Base-by-base conservation (phyloP, 92 coral and sea anemone genomes). In the Ricordea florida region DNA sequence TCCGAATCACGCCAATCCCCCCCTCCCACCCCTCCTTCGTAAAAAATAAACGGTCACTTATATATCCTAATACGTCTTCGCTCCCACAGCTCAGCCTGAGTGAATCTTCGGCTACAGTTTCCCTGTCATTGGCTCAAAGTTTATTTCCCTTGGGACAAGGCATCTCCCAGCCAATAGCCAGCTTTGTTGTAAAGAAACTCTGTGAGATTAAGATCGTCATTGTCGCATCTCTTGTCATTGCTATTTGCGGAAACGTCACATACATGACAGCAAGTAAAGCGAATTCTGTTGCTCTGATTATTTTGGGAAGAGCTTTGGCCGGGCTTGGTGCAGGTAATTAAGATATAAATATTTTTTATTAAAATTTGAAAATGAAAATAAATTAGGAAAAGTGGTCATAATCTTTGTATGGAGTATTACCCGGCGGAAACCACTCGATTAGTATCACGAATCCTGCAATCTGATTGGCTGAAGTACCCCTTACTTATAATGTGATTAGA, bases 311-410 rank as follows among this genome's bases (percentile, higher is more conserved):
- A 45, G 89, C 89, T 31, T 28, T 82, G 59, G 92, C 89, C 28
- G 92, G 92, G 17, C 74, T 87, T 15, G 92, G 89, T 6, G 92
- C 92, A 82, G 92, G 92, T 87, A 23, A 33, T 73, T 7, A n/a
- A 14, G 59, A 15, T 25, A 30, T 46, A 16, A 5, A 10, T 59
- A 34, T n/a, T n/a, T n/a, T n/a, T n/a, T n/a, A n/a, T n/a, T n/a
- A n/a, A n/a, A n/a, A n/a, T n/a, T n/a, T n/a, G n/a, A n/a, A n/a
- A n/a, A n/a, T n/a, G n/a, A n/a, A n/a, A n/a, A n/a, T n/a, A n/a
- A n/a, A n/a, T n/a, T n/a, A n/a, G n/a, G n/a, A n/a, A n/a, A n/a
- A n/a, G n/a, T n/a, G n/a, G n/a, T n/a, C n/a, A n/a, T n/a, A n/a
- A n/a, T n/a, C n/a, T n/a, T n/a, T n/a, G n/a, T n/a, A n/a, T n/a